A percentile compares a stretch with the other conserved stretches of the same genome.
Evolutionary conservation across 23 tunicate species (phyloP).

Genomic region (Botrylloides violaceus): DNA sequence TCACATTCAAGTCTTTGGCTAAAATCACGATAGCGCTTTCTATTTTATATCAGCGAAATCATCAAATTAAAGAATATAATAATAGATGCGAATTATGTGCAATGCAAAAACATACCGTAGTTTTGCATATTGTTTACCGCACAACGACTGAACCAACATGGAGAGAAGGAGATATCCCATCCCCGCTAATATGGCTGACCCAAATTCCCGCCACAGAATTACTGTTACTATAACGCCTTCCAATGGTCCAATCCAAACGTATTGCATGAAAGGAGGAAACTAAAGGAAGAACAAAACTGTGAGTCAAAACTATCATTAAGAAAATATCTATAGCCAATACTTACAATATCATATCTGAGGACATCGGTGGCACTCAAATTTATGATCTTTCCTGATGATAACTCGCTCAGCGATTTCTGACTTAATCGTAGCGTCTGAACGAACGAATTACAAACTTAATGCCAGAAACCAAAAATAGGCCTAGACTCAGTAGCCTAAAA

Average conservation of each 20-base stretch:
- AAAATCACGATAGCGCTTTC: no score
- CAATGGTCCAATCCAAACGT: slow-evolving; percentile 55
- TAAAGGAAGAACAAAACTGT: background rate
- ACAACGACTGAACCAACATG: slow-evolving; percentile 27
- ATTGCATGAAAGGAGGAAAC: slow-evolving; percentile 32
- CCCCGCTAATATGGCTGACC: slow-evolving; percentile 28
- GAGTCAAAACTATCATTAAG: background rate
- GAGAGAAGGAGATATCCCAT: slow-evolving; percentile 23
- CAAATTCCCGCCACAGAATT: slow-evolving; percentile 41
- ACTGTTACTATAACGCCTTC: slow-evolving; percentile 22
- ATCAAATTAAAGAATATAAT: no score
- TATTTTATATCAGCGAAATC: no score
- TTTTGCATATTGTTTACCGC: slow-evolving; percentile 39
- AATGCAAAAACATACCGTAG: no score
- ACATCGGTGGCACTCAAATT: slow-evolving; percentile 91
- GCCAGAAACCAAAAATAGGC: no score
- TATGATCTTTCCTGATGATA: slow-evolving; percentile 75
- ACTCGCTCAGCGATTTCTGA: slow-evolving; percentile 39
- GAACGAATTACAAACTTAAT: slow-evolving; percentile 9
- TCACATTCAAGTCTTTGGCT: no score
- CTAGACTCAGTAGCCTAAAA: no score
- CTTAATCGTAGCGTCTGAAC: slow-evolving; percentile 70
- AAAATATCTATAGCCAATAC: slow-evolving; percentile 6
- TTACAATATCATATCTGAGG: slow-evolving; percentile 57
- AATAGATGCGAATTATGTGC: no score